Conservation (phyloP, 2,888 invertebrate genomes). For the Drosophila silvestris region DNA sequence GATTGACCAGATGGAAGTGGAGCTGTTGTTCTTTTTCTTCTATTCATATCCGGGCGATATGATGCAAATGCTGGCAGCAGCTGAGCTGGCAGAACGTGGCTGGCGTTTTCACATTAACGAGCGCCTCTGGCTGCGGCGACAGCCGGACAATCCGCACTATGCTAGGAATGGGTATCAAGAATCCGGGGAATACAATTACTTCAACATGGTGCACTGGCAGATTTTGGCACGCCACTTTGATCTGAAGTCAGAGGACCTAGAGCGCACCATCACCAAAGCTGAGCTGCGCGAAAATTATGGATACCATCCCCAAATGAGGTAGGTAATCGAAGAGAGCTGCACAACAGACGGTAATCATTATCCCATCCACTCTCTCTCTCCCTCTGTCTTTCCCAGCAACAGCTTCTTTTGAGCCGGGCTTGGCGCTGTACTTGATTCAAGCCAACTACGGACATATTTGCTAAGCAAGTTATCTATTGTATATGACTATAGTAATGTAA, state of each 20-base stretch:
- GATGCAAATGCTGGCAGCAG: constrained; percentile 71
- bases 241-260: constrained; percentile 50
- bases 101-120: constrained; percentile 66
- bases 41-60: constrained; percentile 65
- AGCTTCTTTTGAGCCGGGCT: constrained; percentile 6
- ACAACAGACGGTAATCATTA: not conserved
- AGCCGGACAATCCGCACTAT: constrained; percentile 62
- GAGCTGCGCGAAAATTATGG: constrained; percentile 55
- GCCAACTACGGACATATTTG: not conserved
- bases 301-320: constrained; percentile 65
- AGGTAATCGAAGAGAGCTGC: not conserved
- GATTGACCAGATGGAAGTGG: constrained; percentile 55
- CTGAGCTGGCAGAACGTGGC: constrained; percentile 62
- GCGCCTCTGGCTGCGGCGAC: constrained; percentile 55
- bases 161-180: constrained; percentile 31
- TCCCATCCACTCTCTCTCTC: not conserved
- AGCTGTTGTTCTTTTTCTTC: constrained; percentile 63
- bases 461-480: not conserved
- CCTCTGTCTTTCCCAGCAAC: not conserved
- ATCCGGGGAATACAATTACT: constrained; percentile 67
- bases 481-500: not conserved
- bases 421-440: not conserved
- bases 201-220: constrained; percentile 62
- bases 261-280: constrained; percentile 56
- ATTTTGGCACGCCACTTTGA: constrained; percentile 56